Base-by-base conservation (phyloP, 2,888 invertebrate species). In the Hypomecis atomaria region DNA sequence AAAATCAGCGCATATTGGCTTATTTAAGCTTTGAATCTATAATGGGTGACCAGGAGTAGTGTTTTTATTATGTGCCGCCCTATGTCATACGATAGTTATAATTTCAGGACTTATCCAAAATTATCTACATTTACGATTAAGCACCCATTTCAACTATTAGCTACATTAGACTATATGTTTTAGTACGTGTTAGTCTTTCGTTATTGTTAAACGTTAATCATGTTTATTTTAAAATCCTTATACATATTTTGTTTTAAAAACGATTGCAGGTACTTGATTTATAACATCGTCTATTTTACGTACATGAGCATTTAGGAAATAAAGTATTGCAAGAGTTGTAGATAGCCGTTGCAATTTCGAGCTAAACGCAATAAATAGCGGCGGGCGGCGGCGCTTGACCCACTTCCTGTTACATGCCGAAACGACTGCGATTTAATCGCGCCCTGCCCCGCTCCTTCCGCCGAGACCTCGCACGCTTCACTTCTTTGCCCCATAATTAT, bases 391-490 rank as follows among this genome's bases (percentile, higher is more conserved):
- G 86, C 86, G 89, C 89, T 90, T 91, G 91, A 91, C 92, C 92
- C 88, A 91, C 89, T 91, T 91, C 89, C 89, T 88, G 87, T 83
- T 84, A 90, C 90, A 90, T 86, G 88, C 90, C 91, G 87, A 92
- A 91, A 90, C 90, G 89, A 84, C 86, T 85, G 87, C 90, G 91
- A 91, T 92, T 89, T 87, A 88, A 92, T 91, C 91, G 87, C 83
- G 82, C 85, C 83, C 82, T 85, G 80, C 89, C 88, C 81, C 87
- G 83, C 83, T 85, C 87, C 83, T 88, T 87, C 87, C 87, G 84
- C 85, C 80, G 72, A 86, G 85, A 87, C 88, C 87, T 86, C 86
- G 85, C 87, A 88, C 87, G 85, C 84, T 85, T 83, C 65, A 84
- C 84, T 88, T 87, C 87, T 87, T 88, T 88, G 77, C 84, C 81